phyloP scores from a whole-genome alignment of 2,113 vertebrate species.

The Cyprinodon tularosa region DNA sequence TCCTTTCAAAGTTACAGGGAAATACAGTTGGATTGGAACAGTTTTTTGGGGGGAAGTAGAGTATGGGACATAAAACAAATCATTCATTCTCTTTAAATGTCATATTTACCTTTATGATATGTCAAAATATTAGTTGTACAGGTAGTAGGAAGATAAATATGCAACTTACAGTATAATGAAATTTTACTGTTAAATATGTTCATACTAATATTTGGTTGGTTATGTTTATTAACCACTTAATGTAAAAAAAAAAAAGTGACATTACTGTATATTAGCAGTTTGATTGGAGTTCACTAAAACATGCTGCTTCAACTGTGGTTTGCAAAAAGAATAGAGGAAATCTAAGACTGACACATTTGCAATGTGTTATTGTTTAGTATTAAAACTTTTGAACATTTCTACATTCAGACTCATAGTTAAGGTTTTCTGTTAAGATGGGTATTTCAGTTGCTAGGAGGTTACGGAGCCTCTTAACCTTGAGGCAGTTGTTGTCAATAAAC shows the following conservation, averaged over 20 bases:
- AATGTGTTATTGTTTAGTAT: neutral
- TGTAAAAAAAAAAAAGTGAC: neutral
- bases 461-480: too few relatives aligned
- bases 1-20: constrained; percentile 61
- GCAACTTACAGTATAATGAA: neutral
- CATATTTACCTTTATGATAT: neutral
- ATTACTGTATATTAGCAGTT: too few relatives aligned
- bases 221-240: neutral
- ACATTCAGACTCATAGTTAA: neutral
- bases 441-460: neutral
- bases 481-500: too few relatives aligned
- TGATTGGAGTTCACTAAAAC: neutral
- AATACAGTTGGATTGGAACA: constrained; percentile 31
- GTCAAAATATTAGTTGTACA: neutral
- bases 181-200: neutral
- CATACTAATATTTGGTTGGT: too few relatives aligned
- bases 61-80: neutral
- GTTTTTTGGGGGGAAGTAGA: constrained; percentile 10
- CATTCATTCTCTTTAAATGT: too few relatives aligned
- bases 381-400: neutral
- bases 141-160: neutral
- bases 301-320: neutral
- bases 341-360: neutral
- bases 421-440: neutral
- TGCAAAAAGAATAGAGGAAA: neutral